phyloP scores from a whole-genome alignment of 1,140 invertebrate species.

The Dendrolimus punctatus region DNA sequence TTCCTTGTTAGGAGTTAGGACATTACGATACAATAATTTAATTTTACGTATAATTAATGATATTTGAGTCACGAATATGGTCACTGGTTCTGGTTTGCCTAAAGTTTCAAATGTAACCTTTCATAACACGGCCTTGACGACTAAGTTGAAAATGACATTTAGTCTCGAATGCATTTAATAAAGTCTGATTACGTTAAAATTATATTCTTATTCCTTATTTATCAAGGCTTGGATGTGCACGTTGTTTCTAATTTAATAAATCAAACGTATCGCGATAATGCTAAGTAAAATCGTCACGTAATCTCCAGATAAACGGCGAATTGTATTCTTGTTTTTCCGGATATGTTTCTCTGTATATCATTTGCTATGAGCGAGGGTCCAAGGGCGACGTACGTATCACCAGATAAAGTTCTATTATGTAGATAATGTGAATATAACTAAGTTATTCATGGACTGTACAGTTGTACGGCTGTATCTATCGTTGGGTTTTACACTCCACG shows the following conservation, averaged over 20 bases:
- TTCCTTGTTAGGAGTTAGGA: too few species aligned
- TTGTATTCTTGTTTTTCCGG: slow-evolving; percentile 9
- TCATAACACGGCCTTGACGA: too few species aligned
- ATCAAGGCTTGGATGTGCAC: too few species aligned
- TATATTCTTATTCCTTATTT: too few species aligned
- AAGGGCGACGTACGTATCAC: slow-evolving; percentile 32
- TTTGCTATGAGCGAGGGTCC: slow-evolving; percentile 42
- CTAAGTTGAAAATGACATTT: too few species aligned
- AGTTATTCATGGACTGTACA: slow-evolving; percentile 59
- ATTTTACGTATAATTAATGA: too few species aligned
- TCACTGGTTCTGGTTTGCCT: too few species aligned
- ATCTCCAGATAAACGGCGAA: slow-evolving; percentile 27
- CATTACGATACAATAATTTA: too few species aligned
- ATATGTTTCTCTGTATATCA: slow-evolving; percentile 21
- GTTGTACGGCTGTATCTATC: slow-evolving; percentile 46
- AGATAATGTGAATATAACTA: slow-evolving; percentile 71
- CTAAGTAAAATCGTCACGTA: slow-evolving; percentile 11
- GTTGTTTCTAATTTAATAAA: not conserved
- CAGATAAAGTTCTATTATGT: slow-evolving; percentile 66
- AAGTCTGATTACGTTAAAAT: too few species aligned
- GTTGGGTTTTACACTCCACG: slow-evolving; percentile 67
- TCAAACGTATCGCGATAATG: not conserved
- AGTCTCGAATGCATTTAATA: too few species aligned
- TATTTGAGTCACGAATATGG: too few species aligned
- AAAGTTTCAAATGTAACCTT: too few species aligned